Evolutionary conservation across 1,140 invertebrate species (phyloP), one percentile per base, ranked within the genome.

Genomic region (Drosophila nigrodunni): DNA sequence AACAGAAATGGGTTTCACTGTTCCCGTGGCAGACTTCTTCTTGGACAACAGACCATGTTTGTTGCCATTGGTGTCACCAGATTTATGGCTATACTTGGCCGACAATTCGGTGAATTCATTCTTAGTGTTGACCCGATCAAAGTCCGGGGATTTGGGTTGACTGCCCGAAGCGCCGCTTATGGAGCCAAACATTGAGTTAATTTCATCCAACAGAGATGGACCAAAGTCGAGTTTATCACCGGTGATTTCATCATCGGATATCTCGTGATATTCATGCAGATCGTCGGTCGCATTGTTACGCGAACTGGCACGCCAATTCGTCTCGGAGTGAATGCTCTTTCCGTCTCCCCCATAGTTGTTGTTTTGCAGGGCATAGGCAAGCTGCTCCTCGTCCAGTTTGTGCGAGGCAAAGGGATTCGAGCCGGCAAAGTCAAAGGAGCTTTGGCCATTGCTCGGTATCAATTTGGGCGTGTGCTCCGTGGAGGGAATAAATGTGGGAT

Each of bases 1-100:
- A 0, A 97, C 96, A 18, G 98, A 99, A 93, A 99, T 98, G 10
- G 96, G 97, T 92, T 99, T 99, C 54, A 99, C 96, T 74, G 95
- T 95, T 82, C 95, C 95, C 66, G 95, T 95, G 50, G 95, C 94
- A 92, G 97, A 95, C 92, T 97, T 98, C 91, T 97, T 97, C 75
- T 91, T 91, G n/a, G 83, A 89, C 10, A 80, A 64, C 39, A 85
- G 21, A 49, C 85, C 73, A 30, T 87, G 82, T 25, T 91, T 91
- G 25, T 91, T 91, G 35, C 85, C 86, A 76, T 86, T 86, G 37
- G 59, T 77, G 39, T 90, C 82, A n/a, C 81, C 83, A 57, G 65
- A 69, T 83, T 91, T 88, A 8, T 85, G 67, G 18, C 68, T 78
- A 39, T 91, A 70, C 82, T 92, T 95, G 1, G 94, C 93, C 43